Percentiles rank a stretch among this genome's conserved stretches.
These are phyloP conservation scores for Psilopsiagon aymara DNA, from an alignment of 2,113 vertebrate genomes.

Conservation along the genomic window DNA sequence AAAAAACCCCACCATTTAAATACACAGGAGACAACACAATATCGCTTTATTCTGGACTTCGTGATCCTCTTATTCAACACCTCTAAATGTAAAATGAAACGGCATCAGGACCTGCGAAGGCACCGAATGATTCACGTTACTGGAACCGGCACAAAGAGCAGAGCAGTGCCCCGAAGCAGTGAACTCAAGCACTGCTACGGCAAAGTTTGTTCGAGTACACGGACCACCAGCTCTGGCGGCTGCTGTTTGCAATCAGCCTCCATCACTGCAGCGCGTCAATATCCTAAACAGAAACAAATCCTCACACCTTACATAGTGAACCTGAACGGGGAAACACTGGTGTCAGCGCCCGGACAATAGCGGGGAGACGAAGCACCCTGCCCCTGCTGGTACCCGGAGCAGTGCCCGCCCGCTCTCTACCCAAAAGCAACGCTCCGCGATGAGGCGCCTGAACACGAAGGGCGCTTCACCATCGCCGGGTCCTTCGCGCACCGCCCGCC, in stretches of 20 bases:
- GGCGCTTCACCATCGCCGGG: background rate
- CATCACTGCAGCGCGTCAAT: rapidly evolving
- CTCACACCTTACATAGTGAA: rapidly evolving
- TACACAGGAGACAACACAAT: background rate
- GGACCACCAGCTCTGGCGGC: background rate
- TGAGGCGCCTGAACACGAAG: background rate
- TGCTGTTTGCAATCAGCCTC: background rate
- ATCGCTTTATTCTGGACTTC: background rate
- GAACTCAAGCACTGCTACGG: rapidly evolving
- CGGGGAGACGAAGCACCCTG: rapidly evolving
- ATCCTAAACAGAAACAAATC: rapidly evolving
- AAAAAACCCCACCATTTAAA: rapidly evolving
- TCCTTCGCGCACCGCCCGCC: background rate
- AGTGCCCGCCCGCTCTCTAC: background rate
- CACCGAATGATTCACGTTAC: rapidly evolving
- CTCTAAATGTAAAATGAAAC: background rate
- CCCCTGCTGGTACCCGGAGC: rapidly evolving
- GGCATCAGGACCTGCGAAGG: background rate
- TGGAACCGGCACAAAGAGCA: background rate
- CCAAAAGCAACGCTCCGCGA: rapidly evolving
- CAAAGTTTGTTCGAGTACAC: rapidly evolving
- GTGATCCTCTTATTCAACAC: background rate
- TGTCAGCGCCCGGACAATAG: rapidly evolving
- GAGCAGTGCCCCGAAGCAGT: rapidly evolving
- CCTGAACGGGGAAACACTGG: rapidly evolving